Base-by-base conservation (phyloP, 2,888 invertebrate genomes). In the Furcula furcula region DNA sequence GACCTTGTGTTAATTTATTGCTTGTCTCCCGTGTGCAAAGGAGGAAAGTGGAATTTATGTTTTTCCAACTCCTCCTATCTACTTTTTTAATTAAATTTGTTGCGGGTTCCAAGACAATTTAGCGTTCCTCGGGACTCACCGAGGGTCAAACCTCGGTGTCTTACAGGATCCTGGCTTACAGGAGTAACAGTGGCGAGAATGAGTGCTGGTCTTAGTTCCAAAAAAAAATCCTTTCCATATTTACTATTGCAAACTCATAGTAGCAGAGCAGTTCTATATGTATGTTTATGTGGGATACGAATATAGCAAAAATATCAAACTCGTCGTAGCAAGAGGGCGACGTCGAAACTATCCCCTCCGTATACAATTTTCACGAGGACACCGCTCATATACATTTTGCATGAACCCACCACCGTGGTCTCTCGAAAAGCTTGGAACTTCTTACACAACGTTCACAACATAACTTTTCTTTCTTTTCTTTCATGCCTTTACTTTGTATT, bases 351-450 rank as follows among this genome's bases (percentile, higher is more conserved):
- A 68, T 73, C 55, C 59, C 70, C 62, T 62, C 49, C 46, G 43
- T 64, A 73, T 74, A 75, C 72, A 75, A 73, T 67, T 74, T 75
- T 73, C 69, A 74, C 58, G 69, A 71, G 59, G 38, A 58, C 56
- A 48, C 44, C 31, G 36, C 53, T 52, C 56, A 56, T 69, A 79
- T 85, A 82, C 79, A 86, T 85, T 83, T 85, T 86, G 82, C 76
- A 86, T 84, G 85, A 83, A 72, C 64, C 65, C 49, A 55, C 62
- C 50, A 39, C 47, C 46, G 50, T 55, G 48, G 50, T 42, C 34
- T 48, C 37, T 36, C 45, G 45, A 55, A 53, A 58, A 58, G 59
- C 62, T 64, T 59, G 65, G 42, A 56, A 6, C 6, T 7, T 7
- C 23, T 10, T 6, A 22, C n/a, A 9, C 23, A 4, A 4, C 21